Evolutionary conservation across 2,113 vertebrate genomes (phyloP), one percentile per base, ranked within the genome.

Genomic region (Nothocercus nigrocapillus): DNA sequence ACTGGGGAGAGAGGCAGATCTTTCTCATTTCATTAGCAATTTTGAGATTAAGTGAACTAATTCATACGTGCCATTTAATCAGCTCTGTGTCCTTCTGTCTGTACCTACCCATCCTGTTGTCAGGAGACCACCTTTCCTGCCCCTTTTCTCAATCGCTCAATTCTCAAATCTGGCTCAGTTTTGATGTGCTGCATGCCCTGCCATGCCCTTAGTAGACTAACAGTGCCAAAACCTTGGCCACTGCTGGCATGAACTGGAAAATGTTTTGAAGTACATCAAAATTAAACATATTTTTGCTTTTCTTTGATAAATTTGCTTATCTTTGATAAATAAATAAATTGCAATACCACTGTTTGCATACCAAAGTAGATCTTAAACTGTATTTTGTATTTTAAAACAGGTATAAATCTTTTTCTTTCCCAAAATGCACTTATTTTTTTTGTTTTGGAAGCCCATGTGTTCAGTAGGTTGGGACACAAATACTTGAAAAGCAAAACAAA

Each of bases 21-120:
- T 51, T 94, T 79, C 67, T 79, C 7, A 53, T 89, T 95, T 89
- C 32, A 40, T 95, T 85, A 92, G 72, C 53, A 66, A 86, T 91
- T 94, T 2, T 18, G 21, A 85, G 36, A 11, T 87, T 83, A 93
- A 87, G 56, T 81, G 84, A 78, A 69, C 24, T 72, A 84, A 91
- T 89, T 89, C 85, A 7, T 78, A 36, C 19, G 58, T 93, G 32
- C 36, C 47, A 27, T 75, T 93, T 87, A 73, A 53, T 85, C 22
- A 79, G 82, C 42, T 85, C 22, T 69, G 3, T 73, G 62, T 38
- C 63, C 40, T 82, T 92, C 32, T 66, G 34, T 91, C 79, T 81
- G 25, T 85, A 74, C 25, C 22, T 83, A 74, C 25, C 22, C 3
- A 0, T 82, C 49, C 22, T 82, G 19, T 70, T 93, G 30, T 87